Percentiles rank a stretch among this genome's conserved stretches.
phyloP scores from a whole-genome alignment of 1,140 invertebrate species.

The Nebria ingens region DNA sequence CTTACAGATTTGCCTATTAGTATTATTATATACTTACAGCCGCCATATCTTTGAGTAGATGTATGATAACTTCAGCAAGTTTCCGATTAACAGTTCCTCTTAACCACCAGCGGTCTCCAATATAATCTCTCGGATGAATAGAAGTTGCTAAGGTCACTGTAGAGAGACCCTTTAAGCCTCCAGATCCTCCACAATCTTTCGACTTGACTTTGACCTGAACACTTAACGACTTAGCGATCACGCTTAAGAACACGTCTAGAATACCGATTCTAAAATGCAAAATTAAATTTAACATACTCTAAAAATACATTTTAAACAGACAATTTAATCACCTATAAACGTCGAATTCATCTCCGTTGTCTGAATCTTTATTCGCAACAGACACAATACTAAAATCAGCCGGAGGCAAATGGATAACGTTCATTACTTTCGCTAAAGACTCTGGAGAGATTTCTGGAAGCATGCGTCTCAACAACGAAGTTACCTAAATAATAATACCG shows the following conservation, averaged over 20 bases:
- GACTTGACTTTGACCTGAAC: constrained; percentile 79
- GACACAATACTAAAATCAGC: constrained; percentile 65
- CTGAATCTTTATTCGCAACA: constrained; percentile 35
- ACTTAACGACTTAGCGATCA: constrained; percentile 76
- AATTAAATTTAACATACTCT: constrained; percentile 14
- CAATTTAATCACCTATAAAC: constrained; percentile 45
- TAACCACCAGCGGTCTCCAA: constrained; percentile 72
- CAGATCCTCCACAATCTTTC: constrained; percentile 29
- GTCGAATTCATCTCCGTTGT: constrained; percentile 48
- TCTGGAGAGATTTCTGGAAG: constrained; percentile 70
- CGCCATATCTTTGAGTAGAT: constrained; percentile 83
- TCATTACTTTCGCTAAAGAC: constrained; percentile 53
- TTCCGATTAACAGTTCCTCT: constrained; percentile 70
- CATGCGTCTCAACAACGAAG: constrained; percentile 65
- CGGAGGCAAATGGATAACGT: constrained; percentile 57
- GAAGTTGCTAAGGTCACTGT: constrained; percentile 46
- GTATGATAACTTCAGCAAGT: constrained; percentile 79
- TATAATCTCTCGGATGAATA: constrained; percentile 45
- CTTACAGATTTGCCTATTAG: too few species aligned
- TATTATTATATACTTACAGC: constrained; percentile 69
- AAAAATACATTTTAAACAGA: constrained; percentile 13
- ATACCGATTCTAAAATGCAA: constrained; percentile 45
- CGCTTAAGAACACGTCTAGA: constrained; percentile 76
- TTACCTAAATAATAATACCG: constrained; percentile 47
- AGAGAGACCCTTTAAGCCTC: constrained; percentile 51